Percentiles rank a stretch among this genome's conserved stretches.
These are phyloP conservation scores for Tichodroma muraria DNA, from an alignment of 2,113 vertebrate genomes.

Conservation along the genomic window DNA sequence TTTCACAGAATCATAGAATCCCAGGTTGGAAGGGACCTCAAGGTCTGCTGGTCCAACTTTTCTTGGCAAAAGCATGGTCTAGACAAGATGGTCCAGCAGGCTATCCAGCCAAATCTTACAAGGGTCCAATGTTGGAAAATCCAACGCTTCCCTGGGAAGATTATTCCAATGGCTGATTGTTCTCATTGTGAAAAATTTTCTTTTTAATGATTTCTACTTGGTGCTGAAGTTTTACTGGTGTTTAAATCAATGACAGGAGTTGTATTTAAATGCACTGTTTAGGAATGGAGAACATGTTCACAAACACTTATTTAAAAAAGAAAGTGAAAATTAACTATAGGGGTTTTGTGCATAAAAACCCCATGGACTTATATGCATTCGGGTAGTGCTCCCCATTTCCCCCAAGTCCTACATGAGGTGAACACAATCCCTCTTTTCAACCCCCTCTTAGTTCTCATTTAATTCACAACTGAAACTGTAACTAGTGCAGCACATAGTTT, in stretches of 20 bases:
- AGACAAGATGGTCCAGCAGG: background rate
- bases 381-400: background rate
- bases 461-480: background rate
- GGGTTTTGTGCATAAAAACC: background rate
- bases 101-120: background rate
- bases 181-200: background rate
- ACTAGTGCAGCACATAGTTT: background rate
- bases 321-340: background rate
- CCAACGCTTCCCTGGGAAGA: background rate
- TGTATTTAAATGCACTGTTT: background rate
- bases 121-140: background rate
- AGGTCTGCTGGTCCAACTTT: background rate
- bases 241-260: background rate
- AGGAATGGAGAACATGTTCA: conserved; percentile 3
- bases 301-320: background rate
- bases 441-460: background rate
- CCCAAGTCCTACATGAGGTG: background rate
- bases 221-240: conserved; percentile 30
- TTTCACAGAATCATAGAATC: background rate
- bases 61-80: background rate
- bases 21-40: background rate
- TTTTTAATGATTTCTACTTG: background rate
- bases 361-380: background rate
- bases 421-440: background rate
- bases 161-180: background rate